Conservation (phyloP, 2,113 vertebrate genomes). For the Dolichotis patagonum region DNA sequence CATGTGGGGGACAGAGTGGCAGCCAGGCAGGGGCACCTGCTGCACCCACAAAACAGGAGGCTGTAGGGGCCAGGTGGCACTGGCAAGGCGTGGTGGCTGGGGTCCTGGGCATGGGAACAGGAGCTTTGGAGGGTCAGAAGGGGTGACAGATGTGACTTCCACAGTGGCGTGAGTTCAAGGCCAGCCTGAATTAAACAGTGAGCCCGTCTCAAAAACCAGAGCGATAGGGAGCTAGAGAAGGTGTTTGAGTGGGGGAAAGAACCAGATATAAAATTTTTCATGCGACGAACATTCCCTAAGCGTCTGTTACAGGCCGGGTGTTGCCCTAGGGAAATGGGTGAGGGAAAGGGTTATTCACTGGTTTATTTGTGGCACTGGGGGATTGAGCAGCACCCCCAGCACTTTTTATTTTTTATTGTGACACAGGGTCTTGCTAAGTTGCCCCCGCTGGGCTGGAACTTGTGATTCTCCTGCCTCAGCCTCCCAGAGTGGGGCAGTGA, state of each 20-base stretch:
- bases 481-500: background rate
- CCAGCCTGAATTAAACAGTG: background rate
- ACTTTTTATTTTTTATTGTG: background rate
- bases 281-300: background rate
- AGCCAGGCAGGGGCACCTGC: no score
- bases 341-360: background rate
- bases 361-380: background rate
- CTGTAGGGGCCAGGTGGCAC: background rate
- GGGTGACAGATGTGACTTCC: background rate
- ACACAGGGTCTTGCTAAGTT: background rate
- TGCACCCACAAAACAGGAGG: background rate
- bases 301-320: background rate
- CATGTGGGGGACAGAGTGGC: no score
- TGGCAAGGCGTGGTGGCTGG: background rate
- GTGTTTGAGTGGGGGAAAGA: background rate
- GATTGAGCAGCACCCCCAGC: background rate
- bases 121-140: background rate
- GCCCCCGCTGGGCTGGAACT: background rate
- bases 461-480: background rate
- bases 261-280: background rate
- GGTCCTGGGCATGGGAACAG: background rate
- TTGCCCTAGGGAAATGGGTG: background rate
- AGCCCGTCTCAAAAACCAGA: background rate
- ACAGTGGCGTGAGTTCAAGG: background rate
- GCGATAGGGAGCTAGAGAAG: background rate